These are phyloP conservation scores for Puma concolor DNA, from an alignment of 2,113 vertebrate species.

Conservation along the genomic window DNA sequence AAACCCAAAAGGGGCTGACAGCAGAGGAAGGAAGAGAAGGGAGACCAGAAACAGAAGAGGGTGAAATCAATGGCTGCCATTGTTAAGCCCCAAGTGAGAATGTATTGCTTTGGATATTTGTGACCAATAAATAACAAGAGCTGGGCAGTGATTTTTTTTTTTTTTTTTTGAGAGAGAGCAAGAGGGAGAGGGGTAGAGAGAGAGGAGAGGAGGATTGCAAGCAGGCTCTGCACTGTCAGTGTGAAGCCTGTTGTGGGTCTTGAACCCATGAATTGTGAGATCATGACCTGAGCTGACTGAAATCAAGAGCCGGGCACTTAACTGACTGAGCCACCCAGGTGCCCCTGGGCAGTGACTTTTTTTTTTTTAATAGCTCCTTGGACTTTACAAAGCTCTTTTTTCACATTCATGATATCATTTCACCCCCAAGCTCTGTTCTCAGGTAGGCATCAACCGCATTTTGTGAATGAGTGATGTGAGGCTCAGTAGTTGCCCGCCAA, in stretches of 20 bases:
- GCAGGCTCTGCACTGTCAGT: too few relatives aligned
- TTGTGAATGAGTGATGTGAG: neutral
- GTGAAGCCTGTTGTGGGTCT: too few relatives aligned
- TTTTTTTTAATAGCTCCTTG: neutral
- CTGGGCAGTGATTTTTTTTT: neutral
- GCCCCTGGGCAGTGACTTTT: neutral
- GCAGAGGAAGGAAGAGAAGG: neutral
- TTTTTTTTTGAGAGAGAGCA: neutral
- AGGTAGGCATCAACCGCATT: neutral
- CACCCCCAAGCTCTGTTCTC: neutral
- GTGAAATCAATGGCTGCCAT: fast-evolving
- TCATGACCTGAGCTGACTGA: too few relatives aligned
- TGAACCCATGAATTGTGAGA: too few relatives aligned
- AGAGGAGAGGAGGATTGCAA: too few relatives aligned
- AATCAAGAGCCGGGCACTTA: too few relatives aligned
- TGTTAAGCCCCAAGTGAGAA: neutral
- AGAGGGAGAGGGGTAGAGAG: too few relatives aligned
- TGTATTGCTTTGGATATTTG: neutral
- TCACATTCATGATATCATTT: neutral
- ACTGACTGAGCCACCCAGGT: too few relatives aligned
- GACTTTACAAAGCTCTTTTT: neutral
- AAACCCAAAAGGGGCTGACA: neutral
- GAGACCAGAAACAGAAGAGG: neutral
- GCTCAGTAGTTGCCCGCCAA: neutral
- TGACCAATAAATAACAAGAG: neutral